Percentiles rank a stretch among this genome's conserved stretches.
Conservation (phyloP, 2,888 invertebrate species). For the Caenorhabditis japonica region DNA sequence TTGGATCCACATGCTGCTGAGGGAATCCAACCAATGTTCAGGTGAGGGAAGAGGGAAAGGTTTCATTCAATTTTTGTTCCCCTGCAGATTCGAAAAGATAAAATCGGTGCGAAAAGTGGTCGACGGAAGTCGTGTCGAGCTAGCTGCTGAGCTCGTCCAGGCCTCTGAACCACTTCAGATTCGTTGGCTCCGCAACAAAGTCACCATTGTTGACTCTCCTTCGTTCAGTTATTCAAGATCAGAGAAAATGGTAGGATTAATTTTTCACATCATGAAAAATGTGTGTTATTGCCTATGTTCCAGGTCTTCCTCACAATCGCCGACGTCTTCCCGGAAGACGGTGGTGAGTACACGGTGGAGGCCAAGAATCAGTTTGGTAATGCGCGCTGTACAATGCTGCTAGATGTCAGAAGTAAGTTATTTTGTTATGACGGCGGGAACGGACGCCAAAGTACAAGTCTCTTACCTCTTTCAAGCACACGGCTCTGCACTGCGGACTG, state of each 20-base stretch:
- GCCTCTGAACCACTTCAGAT: slow-evolving; percentile 74
- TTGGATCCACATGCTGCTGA: slow-evolving; percentile 58
- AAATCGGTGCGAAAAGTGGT: slow-evolving; percentile 54
- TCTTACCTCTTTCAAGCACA: no score
- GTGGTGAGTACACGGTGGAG: slow-evolving; percentile 81
- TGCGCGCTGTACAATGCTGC: slow-evolving; percentile 60
- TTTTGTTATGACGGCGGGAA: background rate
- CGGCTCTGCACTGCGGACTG: no score
- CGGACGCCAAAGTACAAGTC: no score
- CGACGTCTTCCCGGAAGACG: slow-evolving; percentile 77
- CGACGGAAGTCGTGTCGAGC: slow-evolving; percentile 65
- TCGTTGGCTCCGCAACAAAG: slow-evolving; percentile 73
- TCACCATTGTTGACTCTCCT: slow-evolving; percentile 67
- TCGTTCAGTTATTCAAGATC: slow-evolving; percentile 65
- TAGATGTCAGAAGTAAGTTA: slow-evolving; percentile 63
- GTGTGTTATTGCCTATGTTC: slow-evolving; percentile 12
- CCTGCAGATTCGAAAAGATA: slow-evolving; percentile 58
- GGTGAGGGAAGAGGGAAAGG: slow-evolving; percentile 1
- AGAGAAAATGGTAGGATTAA: slow-evolving; percentile 44
- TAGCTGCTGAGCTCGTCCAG: slow-evolving; percentile 65
- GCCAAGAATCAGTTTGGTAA: slow-evolving; percentile 64
- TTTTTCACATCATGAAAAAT: no score
- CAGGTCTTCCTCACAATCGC: slow-evolving; percentile 66
- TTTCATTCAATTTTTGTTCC: background rate
- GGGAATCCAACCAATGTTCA: slow-evolving; percentile 66